These are phyloP conservation scores for Henricia sp. DNA, from an alignment of 53 echinoderm and acorn worm genomes.

Conservation along the genomic window DNA sequence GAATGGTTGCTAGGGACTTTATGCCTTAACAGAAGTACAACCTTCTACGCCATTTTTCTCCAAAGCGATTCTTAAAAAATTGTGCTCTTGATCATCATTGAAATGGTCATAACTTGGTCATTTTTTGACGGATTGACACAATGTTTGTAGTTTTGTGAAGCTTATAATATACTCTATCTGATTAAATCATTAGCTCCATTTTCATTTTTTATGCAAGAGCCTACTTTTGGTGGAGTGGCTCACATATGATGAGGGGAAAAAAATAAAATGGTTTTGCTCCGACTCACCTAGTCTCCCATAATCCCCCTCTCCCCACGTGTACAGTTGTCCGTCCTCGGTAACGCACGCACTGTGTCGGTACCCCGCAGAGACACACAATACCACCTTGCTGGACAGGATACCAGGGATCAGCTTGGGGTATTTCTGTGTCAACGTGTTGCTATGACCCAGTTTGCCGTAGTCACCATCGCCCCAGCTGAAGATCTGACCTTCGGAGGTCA, in stretches of 20 bases:
- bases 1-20: no score
- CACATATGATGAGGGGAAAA: no score
- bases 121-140: no score
- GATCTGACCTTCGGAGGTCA: conserved; percentile 97
- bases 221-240: not conserved
- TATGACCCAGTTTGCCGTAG: conserved; percentile 95
- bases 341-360: conserved; percentile 98
- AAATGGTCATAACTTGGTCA: no score
- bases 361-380: conserved; percentile 90
- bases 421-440: conserved; percentile 97
- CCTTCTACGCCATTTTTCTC: no score
- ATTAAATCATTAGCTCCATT: no score
- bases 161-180: no score
- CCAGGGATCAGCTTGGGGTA: conserved; percentile 92
- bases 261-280: not conserved
- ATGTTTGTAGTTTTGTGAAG: no score
- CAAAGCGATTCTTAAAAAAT: no score
- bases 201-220: not conserved
- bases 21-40: no score
- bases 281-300: conserved; percentile 92
- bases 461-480: conserved; percentile 99
- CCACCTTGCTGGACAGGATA: conserved; percentile 83
- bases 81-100: no score
- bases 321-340: conserved; percentile 95
- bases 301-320: conserved; percentile 98